Evolutionary conservation across 1,140 invertebrate species (phyloP).

Genomic region (Cardiocondyla obscurior): DNA sequence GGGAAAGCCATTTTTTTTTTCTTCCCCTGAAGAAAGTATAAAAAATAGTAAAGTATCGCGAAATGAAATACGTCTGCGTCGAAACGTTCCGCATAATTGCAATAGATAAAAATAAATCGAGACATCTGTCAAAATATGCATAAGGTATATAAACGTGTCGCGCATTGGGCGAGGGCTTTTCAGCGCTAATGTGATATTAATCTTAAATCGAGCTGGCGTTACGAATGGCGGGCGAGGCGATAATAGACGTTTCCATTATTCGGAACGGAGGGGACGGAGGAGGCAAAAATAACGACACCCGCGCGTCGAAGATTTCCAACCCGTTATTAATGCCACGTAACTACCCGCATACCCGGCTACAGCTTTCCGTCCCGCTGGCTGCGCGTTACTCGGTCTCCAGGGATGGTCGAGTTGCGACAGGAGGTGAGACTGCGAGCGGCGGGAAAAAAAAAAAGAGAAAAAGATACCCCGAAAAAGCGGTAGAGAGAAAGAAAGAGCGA

Average conservation of each 20-base stretch:
- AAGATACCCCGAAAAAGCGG: constrained; percentile 8
- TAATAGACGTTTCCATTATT: constrained; percentile 20
- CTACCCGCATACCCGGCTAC: constrained; percentile 57
- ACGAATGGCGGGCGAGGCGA: neutral
- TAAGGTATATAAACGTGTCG: neutral
- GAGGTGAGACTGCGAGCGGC: constrained; percentile 1
- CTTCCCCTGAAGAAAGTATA: neutral
- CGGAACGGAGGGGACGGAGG: neutral
- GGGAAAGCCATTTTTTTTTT: neutral
- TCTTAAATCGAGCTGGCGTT: neutral
- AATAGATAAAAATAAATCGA: neutral
- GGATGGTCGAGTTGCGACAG: constrained; percentile 39
- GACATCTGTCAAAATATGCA: neutral
- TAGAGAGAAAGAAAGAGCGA: neutral
- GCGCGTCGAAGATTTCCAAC: neutral
- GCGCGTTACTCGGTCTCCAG: constrained; percentile 45
- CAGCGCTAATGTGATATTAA: neutral
- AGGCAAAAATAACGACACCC: neutral
- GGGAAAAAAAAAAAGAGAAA: neutral
- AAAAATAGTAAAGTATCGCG: neutral
- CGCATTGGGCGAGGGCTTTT: neutral
- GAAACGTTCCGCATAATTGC: neutral
- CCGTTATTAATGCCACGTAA: constrained; percentile 36
- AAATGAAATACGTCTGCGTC: neutral
- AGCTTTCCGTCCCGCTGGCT: constrained; percentile 54